phyloP scores from a whole-genome alignment of 2,797 vertebrate genomes.

The Eulemur albifrons region DNA sequence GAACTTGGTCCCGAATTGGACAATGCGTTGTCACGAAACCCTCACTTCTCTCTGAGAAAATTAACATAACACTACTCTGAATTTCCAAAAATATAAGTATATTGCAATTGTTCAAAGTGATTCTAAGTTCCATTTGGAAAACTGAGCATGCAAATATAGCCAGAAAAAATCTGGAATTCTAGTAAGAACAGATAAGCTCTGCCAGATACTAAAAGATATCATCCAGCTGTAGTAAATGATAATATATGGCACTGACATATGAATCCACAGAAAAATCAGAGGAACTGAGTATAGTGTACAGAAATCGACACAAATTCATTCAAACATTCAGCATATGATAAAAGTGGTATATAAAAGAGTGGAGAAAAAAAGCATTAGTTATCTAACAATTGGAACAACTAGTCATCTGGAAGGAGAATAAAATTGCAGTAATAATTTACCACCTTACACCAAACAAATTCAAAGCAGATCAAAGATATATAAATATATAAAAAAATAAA shows the following conservation, averaged over 20 bases:
- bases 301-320: neutral
- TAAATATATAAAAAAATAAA: neutral
- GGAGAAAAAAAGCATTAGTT: neutral
- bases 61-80: neutral
- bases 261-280: neutral
- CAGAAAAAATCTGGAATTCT: neutral
- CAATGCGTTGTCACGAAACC: neutral
- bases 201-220: neutral
- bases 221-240: neutral
- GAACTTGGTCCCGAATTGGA: neutral
- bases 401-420: neutral
- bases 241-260: neutral
- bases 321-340: neutral
- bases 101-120: neutral
- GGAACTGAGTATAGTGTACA: neutral
- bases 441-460: neutral
- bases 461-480: neutral
- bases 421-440: neutral
- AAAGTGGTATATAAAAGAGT: neutral
- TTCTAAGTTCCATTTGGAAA: neutral
- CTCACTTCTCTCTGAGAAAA: neutral
- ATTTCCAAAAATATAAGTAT: neutral
- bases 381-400: neutral
- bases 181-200: neutral
- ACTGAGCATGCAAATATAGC: neutral